Evolutionary conservation across 2,888 invertebrate species (phyloP).

Genomic region (Mythimna pallens): DNA sequence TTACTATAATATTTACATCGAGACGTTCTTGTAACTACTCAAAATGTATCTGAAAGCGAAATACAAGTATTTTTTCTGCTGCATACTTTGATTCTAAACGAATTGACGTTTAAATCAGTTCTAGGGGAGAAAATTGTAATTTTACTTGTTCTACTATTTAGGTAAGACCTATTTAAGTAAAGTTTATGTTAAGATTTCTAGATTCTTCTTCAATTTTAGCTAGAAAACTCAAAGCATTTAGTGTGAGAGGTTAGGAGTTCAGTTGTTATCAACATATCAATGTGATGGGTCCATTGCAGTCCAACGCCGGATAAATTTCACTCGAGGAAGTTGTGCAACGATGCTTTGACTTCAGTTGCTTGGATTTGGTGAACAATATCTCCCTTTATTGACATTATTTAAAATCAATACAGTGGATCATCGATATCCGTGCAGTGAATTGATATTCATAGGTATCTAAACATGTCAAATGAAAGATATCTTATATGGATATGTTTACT

Average conservation of each 20-base stretch:
- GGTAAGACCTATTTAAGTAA: conserved; percentile 49
- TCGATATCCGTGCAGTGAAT: too few relatives aligned
- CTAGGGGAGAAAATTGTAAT: conserved; percentile 40
- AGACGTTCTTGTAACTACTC: conserved; percentile 32
- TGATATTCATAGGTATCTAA: too few relatives aligned
- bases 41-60: conserved; percentile 59
- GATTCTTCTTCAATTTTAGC: conserved; percentile 4
- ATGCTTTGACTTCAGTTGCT: not conserved
- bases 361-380: not conserved
- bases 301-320: not conserved
- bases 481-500: too few relatives aligned
- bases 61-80: conserved; percentile 45
- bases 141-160: conserved; percentile 53
- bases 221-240: not conserved
- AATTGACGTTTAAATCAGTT: conserved; percentile 56
- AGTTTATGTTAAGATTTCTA: conserved; percentile 13
- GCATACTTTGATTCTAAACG: conserved; percentile 47
- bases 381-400: too few relatives aligned
- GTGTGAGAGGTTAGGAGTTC: conserved; percentile 23
- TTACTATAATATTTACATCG: conserved; percentile 37
- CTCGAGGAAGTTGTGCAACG: not conserved
- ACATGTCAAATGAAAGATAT: too few relatives aligned
- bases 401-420: too few relatives aligned
- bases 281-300: not conserved
- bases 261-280: not conserved